phyloP scores from a whole-genome alignment of 2,888 invertebrate species.

The Tolmerus cingulatus region DNA sequence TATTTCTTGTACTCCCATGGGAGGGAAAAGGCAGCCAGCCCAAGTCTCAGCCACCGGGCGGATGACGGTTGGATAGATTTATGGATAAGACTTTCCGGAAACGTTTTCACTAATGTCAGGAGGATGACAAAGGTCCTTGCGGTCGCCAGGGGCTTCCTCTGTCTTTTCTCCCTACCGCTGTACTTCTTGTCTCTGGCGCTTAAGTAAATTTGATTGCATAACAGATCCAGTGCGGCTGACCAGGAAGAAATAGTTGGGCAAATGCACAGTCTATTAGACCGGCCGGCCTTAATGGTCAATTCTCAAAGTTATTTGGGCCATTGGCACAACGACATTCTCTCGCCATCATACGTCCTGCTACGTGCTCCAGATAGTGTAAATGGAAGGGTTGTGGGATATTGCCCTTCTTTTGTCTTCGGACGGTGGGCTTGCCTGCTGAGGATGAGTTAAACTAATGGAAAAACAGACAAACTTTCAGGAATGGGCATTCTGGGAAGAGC shows the following conservation, averaged over 20 bases:
- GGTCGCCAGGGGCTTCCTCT: background rate
- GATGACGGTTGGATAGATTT: conserved; percentile 13
- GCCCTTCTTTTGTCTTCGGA: background rate
- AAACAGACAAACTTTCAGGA: background rate
- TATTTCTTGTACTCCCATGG: conserved; percentile 23
- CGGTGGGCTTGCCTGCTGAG: background rate
- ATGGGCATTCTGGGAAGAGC: background rate
- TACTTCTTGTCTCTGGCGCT: background rate
- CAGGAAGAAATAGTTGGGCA: background rate
- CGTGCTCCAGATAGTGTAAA: background rate
- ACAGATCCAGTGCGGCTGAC: background rate
- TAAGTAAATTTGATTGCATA: background rate
- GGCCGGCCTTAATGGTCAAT: background rate
- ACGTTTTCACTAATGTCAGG: conserved; percentile 24
- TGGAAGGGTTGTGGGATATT: background rate
- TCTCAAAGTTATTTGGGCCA: background rate
- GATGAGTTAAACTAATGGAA: background rate
- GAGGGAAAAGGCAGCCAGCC: background rate
- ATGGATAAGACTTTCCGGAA: conserved; percentile 33
- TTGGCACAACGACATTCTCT: background rate
- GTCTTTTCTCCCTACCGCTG: background rate
- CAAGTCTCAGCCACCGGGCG: background rate
- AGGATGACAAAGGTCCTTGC: conserved; percentile 23
- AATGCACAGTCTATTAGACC: background rate
- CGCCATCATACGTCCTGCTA: background rate